Evolutionary conservation across 1,140 invertebrate species (phyloP).

Genomic region (Caenorhabditis inopinata): DNA sequence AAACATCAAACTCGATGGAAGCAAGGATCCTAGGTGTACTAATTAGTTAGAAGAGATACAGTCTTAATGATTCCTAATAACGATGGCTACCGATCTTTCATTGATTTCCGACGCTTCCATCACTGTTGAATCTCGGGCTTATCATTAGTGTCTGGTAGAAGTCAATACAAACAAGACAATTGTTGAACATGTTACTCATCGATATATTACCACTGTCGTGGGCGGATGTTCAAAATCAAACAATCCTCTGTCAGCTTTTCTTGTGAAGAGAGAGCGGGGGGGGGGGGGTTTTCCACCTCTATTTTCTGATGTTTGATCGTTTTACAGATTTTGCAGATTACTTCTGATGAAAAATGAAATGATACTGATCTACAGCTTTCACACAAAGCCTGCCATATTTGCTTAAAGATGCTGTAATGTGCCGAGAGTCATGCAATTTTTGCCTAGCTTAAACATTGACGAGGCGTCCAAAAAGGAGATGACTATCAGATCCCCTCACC

Average conservation of each 20-base stretch:
- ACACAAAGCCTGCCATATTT: background rate
- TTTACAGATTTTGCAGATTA: slow-evolving; percentile 11
- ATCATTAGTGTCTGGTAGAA: no score
- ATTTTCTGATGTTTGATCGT: slow-evolving; percentile 10
- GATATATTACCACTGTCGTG: background rate
- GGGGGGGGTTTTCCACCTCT: background rate
- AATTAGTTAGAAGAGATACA: background rate
- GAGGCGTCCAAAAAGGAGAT: background rate
- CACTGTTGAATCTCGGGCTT: no score
- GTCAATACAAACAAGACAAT: no score
- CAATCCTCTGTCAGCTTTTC: background rate
- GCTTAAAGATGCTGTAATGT: background rate
- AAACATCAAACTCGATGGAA: background rate
- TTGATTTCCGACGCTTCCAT: no score
- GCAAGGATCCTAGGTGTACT: background rate
- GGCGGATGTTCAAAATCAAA: background rate
- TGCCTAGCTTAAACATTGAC: background rate
- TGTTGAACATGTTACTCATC: slow-evolving; percentile 4
- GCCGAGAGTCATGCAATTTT: background rate
- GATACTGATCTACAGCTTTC: slow-evolving; percentile 13
- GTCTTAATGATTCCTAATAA: no score
- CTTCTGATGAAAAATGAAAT: background rate
- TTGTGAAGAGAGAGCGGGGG: no score
- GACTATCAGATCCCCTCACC: background rate
- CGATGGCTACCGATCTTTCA: no score